Percentiles rank a stretch among this genome's conserved stretches.
Conservation (phyloP, 2,888 invertebrate species). For the Notocelia uddmanniana region DNA sequence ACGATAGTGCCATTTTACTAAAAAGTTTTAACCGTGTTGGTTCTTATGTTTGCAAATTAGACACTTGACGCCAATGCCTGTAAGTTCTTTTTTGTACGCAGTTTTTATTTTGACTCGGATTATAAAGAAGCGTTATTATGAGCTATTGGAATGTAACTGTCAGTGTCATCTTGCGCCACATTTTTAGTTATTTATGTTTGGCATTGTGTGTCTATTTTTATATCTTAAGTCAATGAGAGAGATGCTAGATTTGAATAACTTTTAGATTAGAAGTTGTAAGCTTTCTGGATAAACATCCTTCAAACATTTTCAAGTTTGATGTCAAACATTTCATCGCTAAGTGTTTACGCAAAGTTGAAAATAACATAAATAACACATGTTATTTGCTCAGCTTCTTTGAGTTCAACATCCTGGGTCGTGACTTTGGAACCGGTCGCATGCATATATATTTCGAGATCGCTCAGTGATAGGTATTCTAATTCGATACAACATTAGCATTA, state of each 20-base stretch:
- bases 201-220: too few species aligned
- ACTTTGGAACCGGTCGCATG: slow-evolving; percentile 34
- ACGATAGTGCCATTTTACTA: too few species aligned
- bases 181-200: too few species aligned
- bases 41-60: too few species aligned
- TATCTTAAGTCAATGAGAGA: too few species aligned
- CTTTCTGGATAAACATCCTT: not conserved
- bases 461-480: slow-evolving; percentile 33
- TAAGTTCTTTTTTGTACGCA: too few species aligned
- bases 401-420: slow-evolving; percentile 38
- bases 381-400: slow-evolving; percentile 27
- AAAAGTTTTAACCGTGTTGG: too few species aligned
- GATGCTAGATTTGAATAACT: not conserved
- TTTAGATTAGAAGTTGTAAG: not conserved
- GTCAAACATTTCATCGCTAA: not conserved
- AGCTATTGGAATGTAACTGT: too few species aligned
- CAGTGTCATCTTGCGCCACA: too few species aligned
- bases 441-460: slow-evolving; percentile 29
- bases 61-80: too few species aligned
- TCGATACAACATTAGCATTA: slow-evolving; percentile 13
- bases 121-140: too few species aligned
- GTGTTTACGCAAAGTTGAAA: slow-evolving; percentile 30
- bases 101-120: too few species aligned
- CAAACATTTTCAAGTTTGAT: not conserved
- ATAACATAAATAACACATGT: slow-evolving; percentile 16